phyloP scores from a whole-genome alignment of 2,888 invertebrate species.

The Chironomus riparius region DNA sequence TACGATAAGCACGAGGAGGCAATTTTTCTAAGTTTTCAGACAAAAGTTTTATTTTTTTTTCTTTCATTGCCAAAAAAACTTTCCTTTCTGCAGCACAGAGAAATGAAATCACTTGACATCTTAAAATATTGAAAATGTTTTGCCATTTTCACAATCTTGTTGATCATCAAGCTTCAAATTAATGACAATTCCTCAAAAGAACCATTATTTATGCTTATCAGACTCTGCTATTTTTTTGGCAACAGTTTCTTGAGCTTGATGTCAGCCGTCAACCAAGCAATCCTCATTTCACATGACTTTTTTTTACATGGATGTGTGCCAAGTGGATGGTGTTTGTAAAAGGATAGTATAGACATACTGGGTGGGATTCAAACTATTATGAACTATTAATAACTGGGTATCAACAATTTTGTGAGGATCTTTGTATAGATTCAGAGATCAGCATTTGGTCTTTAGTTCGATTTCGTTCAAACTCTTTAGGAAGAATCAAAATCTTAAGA shows the following conservation, averaged over 20 bases:
- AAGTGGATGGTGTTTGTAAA: too few relatives aligned
- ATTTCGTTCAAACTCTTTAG: too few relatives aligned
- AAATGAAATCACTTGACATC: background rate
- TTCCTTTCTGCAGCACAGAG: too few relatives aligned
- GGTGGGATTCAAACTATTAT: too few relatives aligned
- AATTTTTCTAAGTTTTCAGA: too few relatives aligned
- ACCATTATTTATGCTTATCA: slow-evolving; percentile 22
- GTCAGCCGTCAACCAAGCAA: background rate
- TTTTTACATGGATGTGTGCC: background rate
- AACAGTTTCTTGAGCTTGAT: slow-evolving; percentile 3
- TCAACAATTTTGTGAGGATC: too few relatives aligned
- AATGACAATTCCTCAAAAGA: slow-evolving; percentile 20
- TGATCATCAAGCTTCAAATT: slow-evolving; percentile 6
- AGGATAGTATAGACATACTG: too few relatives aligned
- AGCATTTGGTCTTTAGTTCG: too few relatives aligned
- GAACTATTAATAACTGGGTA: too few relatives aligned
- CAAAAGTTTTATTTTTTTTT: background rate
- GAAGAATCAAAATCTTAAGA: too few relatives aligned
- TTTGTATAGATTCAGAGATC: too few relatives aligned
- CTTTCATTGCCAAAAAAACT: background rate
- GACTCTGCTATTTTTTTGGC: background rate
- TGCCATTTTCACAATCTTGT: slow-evolving; percentile 4
- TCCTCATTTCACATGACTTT: background rate
- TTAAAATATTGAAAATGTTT: background rate
- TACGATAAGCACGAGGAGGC: background rate